A percentile compares a stretch with the other conserved stretches of the same genome.
These are phyloP conservation scores for Pyralis farinalis DNA, from an alignment of 2,888 invertebrate species.

Conservation along the genomic window DNA sequence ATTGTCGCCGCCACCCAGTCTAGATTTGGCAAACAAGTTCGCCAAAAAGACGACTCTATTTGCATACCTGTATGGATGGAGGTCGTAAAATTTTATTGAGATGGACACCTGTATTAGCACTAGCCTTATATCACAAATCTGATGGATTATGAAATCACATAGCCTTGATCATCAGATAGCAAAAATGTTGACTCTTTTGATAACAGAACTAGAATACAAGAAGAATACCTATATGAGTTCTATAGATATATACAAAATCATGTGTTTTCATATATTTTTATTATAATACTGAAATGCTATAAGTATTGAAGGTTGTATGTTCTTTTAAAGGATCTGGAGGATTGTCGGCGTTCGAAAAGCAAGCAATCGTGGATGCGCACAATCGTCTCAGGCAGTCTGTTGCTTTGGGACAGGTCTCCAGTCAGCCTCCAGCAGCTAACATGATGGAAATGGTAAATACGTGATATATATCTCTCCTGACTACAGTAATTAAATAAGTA, in stretches of 20 bases:
- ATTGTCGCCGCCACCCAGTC: slow-evolving; percentile 68
- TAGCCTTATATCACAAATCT: slow-evolving; percentile 51
- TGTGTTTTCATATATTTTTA: slow-evolving; percentile 2
- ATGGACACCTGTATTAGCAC: slow-evolving; percentile 62
- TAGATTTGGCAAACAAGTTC: slow-evolving; percentile 56
- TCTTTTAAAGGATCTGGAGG: slow-evolving; percentile 82
- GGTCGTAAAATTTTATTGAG: slow-evolving; percentile 73
- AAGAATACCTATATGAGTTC: too few species aligned
- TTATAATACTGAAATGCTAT: neutral
- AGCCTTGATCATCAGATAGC: slow-evolving; percentile 25
- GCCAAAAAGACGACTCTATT: slow-evolving; percentile 49
- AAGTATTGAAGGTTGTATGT: slow-evolving; percentile 4
- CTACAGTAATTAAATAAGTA: too few species aligned
- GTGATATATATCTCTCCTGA: too few species aligned
- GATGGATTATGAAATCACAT: slow-evolving; percentile 47
- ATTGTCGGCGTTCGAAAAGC: slow-evolving; percentile 86
- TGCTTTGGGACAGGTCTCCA: slow-evolving; percentile 87
- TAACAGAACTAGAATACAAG: too few species aligned
- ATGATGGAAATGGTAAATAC: slow-evolving; percentile 91
- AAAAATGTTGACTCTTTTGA: too few species aligned
- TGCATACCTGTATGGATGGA: slow-evolving; percentile 62
- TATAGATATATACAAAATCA: slow-evolving; percentile 22
- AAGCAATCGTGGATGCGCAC: slow-evolving; percentile 89
- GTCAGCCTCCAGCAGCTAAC: slow-evolving; percentile 90
- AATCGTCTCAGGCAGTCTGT: slow-evolving; percentile 90